phyloP scores from a whole-genome alignment of 2,888 invertebrate species.

The Spilosoma lubricipeda region DNA sequence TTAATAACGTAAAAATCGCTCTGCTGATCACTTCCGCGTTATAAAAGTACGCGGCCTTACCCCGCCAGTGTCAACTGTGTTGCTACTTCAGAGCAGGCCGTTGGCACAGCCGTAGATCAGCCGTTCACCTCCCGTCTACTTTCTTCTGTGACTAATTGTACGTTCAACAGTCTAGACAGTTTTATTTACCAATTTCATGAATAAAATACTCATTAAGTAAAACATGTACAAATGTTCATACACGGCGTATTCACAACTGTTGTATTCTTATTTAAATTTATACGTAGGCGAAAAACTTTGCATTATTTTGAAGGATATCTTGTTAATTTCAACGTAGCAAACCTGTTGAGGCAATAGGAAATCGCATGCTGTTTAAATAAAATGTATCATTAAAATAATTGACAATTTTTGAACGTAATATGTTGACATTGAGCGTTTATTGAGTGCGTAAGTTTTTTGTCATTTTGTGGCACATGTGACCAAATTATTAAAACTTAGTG shows the following conservation, averaged over 20 bases:
- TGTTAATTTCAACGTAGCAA: neutral
- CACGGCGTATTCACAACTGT: too few relatives aligned
- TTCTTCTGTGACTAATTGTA: conserved; percentile 54
- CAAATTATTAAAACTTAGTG: neutral
- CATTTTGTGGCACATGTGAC: neutral
- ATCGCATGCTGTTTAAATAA: neutral
- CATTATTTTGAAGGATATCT: neutral
- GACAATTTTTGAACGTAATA: neutral
- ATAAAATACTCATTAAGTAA: conserved; percentile 27
- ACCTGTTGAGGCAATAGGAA: neutral
- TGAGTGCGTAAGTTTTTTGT: neutral
- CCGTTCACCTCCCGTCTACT: conserved; percentile 58
- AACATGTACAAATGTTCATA: conserved; percentile 6
- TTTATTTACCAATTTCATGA: conserved; percentile 34
- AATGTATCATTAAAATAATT: neutral
- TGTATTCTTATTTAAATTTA: neutral
- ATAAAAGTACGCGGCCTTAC: neutral
- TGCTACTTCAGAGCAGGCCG: conserved; percentile 31
- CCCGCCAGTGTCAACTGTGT: neutral
- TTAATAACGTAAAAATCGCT: neutral
- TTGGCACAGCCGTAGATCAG: conserved; percentile 47
- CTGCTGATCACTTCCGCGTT: neutral
- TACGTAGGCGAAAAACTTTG: neutral
- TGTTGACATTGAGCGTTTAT: neutral
- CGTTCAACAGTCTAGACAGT: conserved; percentile 42